Conservation (phyloP, 2,888 invertebrate genomes). For the Fabriciana adippe region DNA sequence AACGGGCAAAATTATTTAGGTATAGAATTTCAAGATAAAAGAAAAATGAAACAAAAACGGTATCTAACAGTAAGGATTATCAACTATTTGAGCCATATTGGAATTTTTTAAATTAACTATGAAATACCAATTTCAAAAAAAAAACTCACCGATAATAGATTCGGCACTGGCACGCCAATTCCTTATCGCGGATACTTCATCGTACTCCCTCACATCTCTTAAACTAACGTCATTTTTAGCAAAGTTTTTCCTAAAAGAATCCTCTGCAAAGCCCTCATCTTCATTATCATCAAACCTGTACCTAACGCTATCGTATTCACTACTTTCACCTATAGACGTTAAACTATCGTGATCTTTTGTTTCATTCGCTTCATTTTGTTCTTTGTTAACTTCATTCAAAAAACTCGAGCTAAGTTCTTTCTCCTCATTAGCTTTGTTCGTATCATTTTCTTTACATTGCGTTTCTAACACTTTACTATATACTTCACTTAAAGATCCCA, state of each 20-base stretch:
- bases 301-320: constrained; percentile 89
- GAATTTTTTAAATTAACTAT: neutral
- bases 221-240: constrained; percentile 52
- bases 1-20: too few relatives aligned
- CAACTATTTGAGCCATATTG: too few relatives aligned
- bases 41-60: too few relatives aligned
- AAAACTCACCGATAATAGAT: constrained; percentile 65
- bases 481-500: constrained; percentile 60
- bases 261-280: constrained; percentile 68
- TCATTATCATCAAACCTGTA: constrained; percentile 82
- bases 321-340: constrained; percentile 88
- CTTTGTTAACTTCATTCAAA: constrained; percentile 5
- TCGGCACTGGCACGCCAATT: constrained; percentile 70
- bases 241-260: constrained; percentile 71
- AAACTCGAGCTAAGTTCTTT: constrained; percentile 1
- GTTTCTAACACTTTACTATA: constrained; percentile 37
- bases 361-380: constrained; percentile 40
- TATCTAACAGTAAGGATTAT: too few relatives aligned
- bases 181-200: constrained; percentile 58
- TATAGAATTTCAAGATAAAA: too few relatives aligned
- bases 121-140: neutral
- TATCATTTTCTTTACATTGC: constrained; percentile 14
- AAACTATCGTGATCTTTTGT: constrained; percentile 82
- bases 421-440: neutral
- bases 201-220: constrained; percentile 56